Evolutionary conservation across 2,113 vertebrate species (phyloP).

Genomic region (Vicugna pacos): DNA sequence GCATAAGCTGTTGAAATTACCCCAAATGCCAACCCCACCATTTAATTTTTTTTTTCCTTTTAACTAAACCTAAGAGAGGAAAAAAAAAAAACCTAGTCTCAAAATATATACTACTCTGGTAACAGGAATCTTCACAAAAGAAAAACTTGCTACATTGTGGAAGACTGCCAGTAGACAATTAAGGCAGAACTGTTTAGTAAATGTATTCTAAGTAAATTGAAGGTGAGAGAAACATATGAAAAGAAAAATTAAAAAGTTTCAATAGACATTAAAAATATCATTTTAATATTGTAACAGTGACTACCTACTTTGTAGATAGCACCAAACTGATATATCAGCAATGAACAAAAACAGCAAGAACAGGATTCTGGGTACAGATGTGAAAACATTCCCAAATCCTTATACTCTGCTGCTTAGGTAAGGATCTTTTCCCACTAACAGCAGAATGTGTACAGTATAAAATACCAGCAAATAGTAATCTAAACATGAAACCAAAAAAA

Average conservation of each 20-base stretch:
- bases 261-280: background rate
- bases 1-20: background rate
- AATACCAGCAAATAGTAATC: background rate
- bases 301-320: background rate
- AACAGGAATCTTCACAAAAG: background rate
- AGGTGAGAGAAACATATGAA: background rate
- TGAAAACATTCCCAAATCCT: background rate
- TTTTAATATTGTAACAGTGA: background rate
- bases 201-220: slow-evolving; percentile 21
- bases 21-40: background rate
- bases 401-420: background rate
- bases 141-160: slow-evolving; percentile 10
- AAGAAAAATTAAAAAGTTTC: background rate
- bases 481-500: background rate
- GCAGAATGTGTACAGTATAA: background rate
- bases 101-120: background rate
- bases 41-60: background rate
- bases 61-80: background rate
- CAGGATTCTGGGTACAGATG: background rate
- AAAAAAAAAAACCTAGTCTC: background rate
- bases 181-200: background rate
- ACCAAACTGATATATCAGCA: background rate
- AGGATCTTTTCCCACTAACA: background rate
- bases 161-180: background rate
- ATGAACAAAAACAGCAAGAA: background rate